Evolutionary conservation across 2,888 invertebrate species (phyloP).

Genomic region (Liopterus haemorrhoidalis): DNA sequence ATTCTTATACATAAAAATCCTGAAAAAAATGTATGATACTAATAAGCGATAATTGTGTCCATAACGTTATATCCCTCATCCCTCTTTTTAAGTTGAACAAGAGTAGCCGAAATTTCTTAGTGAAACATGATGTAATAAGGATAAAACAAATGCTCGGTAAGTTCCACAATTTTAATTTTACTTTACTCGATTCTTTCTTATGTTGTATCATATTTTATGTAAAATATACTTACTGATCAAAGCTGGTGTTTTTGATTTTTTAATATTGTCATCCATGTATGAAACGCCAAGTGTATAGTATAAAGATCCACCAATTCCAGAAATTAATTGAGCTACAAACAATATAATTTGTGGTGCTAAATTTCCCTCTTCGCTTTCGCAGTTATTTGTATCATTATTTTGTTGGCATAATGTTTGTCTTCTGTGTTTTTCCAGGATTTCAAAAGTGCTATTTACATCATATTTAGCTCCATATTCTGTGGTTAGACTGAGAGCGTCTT

Average conservation of each 20-base stretch:
- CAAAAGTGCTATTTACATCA: slow-evolving; percentile 45
- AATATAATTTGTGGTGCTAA: slow-evolving; percentile 57
- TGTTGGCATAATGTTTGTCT: slow-evolving; percentile 53
- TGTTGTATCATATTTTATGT: slow-evolving; percentile 6
- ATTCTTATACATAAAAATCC: too few relatives aligned
- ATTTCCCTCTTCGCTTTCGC: slow-evolving; percentile 47
- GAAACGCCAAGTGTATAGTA: slow-evolving; percentile 65
- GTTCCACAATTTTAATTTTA: too few relatives aligned
- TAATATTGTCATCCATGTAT: slow-evolving; percentile 73
- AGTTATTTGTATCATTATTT: slow-evolving; percentile 38
- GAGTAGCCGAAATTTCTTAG: too few relatives aligned
- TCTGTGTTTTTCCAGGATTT: slow-evolving; percentile 48
- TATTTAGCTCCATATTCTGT: slow-evolving; percentile 51
- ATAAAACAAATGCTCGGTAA: too few relatives aligned
- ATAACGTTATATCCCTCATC: too few relatives aligned
- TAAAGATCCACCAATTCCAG: slow-evolving; percentile 63
- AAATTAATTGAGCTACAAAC: slow-evolving; percentile 63
- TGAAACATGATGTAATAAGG: too few relatives aligned
- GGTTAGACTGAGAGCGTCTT: slow-evolving; percentile 58
- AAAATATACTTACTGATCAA: slow-evolving; percentile 53
- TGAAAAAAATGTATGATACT: too few relatives aligned
- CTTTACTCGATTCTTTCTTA: too few relatives aligned
- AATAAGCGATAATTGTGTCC: too few relatives aligned
- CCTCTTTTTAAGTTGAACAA: too few relatives aligned
- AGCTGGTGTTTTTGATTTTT: slow-evolving; percentile 66